phyloP scores from a whole-genome alignment of 2,888 invertebrate species.

The Crepidodera aurea region DNA sequence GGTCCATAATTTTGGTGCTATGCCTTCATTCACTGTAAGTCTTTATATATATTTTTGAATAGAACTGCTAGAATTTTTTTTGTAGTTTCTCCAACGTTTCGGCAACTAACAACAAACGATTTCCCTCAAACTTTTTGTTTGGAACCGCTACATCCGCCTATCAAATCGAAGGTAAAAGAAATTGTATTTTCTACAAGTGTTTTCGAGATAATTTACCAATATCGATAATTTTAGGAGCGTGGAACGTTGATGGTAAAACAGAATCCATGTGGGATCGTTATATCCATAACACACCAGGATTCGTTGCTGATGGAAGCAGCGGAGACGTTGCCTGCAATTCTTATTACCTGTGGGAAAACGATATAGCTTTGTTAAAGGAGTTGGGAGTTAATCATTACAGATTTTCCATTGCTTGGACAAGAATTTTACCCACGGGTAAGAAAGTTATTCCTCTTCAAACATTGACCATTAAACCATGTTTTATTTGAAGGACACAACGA shows the following conservation, averaged over 20 bases:
- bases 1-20: too few species aligned
- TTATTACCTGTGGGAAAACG: constrained; percentile 70
- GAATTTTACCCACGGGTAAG: constrained; percentile 67
- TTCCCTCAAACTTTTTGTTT: constrained; percentile 45
- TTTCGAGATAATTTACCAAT: too few species aligned
- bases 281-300: constrained; percentile 59
- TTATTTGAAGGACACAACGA: constrained; percentile 25
- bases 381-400: constrained; percentile 68
- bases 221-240: constrained; percentile 47
- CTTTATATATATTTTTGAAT: too few species aligned
- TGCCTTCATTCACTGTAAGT: too few species aligned
- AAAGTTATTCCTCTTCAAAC: not conserved
- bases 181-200: not conserved
- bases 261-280: constrained; percentile 65
- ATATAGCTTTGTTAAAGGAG: constrained; percentile 66
- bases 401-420: constrained; percentile 48
- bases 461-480: too few species aligned
- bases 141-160: constrained; percentile 47
- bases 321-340: constrained; percentile 73
- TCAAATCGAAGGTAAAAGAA: constrained; percentile 50
- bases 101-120: constrained; percentile 31
- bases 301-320: constrained; percentile 65
- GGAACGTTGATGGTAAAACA: constrained; percentile 54
- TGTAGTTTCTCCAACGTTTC: not conserved
- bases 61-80: too few species aligned